Evolutionary conservation across 35 echinoderm and acorn worm species (phyloP), one percentile per base, ranked within the genome.

Genomic region (Acanthaster planci): DNA sequence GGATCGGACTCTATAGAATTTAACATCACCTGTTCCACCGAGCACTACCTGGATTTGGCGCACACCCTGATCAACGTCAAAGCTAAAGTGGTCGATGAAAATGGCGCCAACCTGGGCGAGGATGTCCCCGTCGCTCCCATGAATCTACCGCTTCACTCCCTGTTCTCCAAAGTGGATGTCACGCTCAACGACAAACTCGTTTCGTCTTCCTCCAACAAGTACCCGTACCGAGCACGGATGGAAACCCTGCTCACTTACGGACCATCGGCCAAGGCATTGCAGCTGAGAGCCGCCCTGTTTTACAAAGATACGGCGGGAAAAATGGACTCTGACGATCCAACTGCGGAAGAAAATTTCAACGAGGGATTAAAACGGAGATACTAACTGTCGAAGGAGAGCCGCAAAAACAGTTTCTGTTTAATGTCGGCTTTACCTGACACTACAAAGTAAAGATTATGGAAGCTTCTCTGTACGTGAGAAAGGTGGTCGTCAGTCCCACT

Each of bases 271-370:
- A 90, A 90, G 30, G 8, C 47, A 38, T 67, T 57, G 21, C 87
- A 89, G 15, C 87, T 89, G 39, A 90, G 60, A 3, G 40, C 60
- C 17, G 79, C 39, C 14, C 55, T 90, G 39, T 90, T 38, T 55
- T 84, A 84, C 51, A 90, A 90, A 84, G 84, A 86, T 55, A 78
- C 76, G 8, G 89, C 83, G 7, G 84, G 57, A 29, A 80, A 36
- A 78, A 84, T 86, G 77, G 60, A 91, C 76, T 15, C 26, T 1
- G 26, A 52, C 1, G 38, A 86, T 21, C 89, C 89, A 0, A 38
- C 52, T 7, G 17, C 55, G 18, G 39, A 53, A 7, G 60, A 87
- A 17, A 26, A 23, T 26, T 23, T 40, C 0, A 82, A 82, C 19
- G 31, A 82, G 15, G 80, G 80, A 16, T 56, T 82, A 56, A 21